Conservation (phyloP, 92 coral and sea anemone genomes). For the Heliopora coerulea region DNA sequence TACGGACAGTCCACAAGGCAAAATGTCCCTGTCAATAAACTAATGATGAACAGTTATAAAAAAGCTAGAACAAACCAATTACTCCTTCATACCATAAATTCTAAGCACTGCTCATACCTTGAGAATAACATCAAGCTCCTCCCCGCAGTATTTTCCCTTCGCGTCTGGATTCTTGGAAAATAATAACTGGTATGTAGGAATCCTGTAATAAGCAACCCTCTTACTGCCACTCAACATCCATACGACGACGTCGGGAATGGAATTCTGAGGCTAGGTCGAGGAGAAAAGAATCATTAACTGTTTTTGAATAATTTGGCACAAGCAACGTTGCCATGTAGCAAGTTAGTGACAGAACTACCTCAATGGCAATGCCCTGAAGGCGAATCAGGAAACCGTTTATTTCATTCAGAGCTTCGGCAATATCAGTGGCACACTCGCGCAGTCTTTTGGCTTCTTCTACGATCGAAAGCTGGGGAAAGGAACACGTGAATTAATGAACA, state of each 20-base stretch:
- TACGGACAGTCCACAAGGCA: too few species aligned
- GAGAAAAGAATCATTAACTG: not conserved
- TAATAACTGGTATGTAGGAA: conserved; percentile 81
- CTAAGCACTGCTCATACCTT: too few species aligned
- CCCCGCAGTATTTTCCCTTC: conserved; percentile 89
- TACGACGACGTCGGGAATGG: conserved; percentile 94
- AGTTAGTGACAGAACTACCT: too few species aligned
- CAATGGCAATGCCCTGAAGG: conserved; percentile 75
- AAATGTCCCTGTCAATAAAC: too few species aligned
- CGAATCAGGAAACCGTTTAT: conserved; percentile 89
- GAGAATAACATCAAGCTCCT: conserved; percentile 83
- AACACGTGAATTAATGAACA: not conserved
- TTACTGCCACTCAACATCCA: conserved; percentile 97
- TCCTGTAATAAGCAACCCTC: conserved; percentile 82
- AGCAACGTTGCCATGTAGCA: too few species aligned
- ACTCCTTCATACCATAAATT: too few species aligned
- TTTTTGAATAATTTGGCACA: too few species aligned
- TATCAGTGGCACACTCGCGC: conserved; percentile 95
- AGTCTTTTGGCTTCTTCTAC: conserved; percentile 88
- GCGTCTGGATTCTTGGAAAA: conserved; percentile 74
- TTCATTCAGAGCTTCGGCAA: conserved; percentile 84
- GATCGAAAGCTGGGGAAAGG: conserved; percentile 87
- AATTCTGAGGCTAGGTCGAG: conserved; percentile 94
- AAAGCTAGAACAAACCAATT: too few species aligned
- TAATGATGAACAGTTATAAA: too few species aligned